These are phyloP conservation scores for Ochropleura plecta DNA, from an alignment of 2,888 invertebrate genomes.

Conservation along the genomic window DNA sequence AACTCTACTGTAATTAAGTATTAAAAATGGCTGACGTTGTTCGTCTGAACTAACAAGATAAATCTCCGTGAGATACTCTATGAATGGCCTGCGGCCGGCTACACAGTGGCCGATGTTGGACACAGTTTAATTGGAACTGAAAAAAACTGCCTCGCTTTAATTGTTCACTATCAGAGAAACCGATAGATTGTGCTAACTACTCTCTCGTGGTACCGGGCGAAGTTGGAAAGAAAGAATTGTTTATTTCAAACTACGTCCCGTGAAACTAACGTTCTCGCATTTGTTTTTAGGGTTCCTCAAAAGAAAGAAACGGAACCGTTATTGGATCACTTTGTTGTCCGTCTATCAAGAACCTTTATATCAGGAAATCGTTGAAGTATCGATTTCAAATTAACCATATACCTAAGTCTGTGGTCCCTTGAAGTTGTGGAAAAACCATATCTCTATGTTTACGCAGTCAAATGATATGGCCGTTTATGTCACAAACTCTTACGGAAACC, in stretches of 20 bases:
- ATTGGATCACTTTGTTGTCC: too few species aligned
- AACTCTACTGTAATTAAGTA: slow-evolving; percentile 29
- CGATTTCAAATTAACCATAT: too few species aligned
- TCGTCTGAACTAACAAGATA: slow-evolving; percentile 44
- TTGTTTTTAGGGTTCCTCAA: background rate
- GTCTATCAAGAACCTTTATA: too few species aligned
- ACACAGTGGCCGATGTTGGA: slow-evolving; percentile 32
- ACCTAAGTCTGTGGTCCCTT: too few species aligned
- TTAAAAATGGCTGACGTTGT: slow-evolving; percentile 40
- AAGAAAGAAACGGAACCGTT: too few species aligned
- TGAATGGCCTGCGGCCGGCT: slow-evolving; percentile 21
- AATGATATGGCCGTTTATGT: too few species aligned
- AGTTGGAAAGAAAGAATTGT: slow-evolving; percentile 27
- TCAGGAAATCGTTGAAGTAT: too few species aligned
- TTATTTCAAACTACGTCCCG: slow-evolving; percentile 9
- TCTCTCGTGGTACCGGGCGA: slow-evolving; percentile 17
- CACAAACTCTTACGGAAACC: too few species aligned
- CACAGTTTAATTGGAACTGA: slow-evolving; percentile 35
- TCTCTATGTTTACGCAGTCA: too few species aligned
- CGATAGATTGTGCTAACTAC: slow-evolving; percentile 37
- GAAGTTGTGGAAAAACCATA: too few species aligned
- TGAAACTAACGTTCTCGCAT: background rate
- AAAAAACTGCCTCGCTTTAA: slow-evolving; percentile 38
- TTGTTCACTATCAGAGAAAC: slow-evolving; percentile 38
- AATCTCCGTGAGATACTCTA: slow-evolving; percentile 35